Percentiles rank a stretch among this genome's conserved stretches.
Conservation (phyloP, 2,113 vertebrate species). For the Bos javanicus region DNA sequence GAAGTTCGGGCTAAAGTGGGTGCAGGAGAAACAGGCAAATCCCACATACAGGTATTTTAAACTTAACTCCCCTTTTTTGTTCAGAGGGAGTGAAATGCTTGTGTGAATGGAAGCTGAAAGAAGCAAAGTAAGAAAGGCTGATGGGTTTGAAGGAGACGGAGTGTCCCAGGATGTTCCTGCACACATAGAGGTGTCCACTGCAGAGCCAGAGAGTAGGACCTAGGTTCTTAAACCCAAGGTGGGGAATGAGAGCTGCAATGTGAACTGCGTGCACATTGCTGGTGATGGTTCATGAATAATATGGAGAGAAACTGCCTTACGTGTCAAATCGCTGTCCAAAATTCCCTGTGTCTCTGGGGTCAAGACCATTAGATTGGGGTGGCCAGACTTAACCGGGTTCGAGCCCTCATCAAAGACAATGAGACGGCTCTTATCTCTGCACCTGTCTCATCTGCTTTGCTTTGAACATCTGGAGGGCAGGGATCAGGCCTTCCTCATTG, state of each 20-base stretch:
- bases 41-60: background rate
- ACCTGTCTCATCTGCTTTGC: background rate
- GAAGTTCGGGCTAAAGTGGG: background rate
- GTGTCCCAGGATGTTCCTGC: background rate
- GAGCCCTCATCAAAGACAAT: background rate
- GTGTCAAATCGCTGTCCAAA: background rate
- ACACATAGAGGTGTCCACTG: background rate
- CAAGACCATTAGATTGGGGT: background rate
- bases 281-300: background rate
- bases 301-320: background rate
- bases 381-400: background rate
- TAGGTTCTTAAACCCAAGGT: background rate
- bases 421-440: background rate
- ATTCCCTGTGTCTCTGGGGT: background rate
- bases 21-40: background rate
- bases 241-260: background rate
- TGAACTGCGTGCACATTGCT: background rate
- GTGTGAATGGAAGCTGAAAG: background rate
- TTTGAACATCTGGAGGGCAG: conserved; percentile 10
- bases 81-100: background rate
- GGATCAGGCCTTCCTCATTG: conserved; percentile 17
- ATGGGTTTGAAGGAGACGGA: background rate
- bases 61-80: background rate
- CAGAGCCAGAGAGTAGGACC: background rate
- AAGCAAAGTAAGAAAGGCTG: background rate